phyloP scores from a whole-genome alignment of 2,797 vertebrate genomes.

The Loriculus beryllinus region DNA sequence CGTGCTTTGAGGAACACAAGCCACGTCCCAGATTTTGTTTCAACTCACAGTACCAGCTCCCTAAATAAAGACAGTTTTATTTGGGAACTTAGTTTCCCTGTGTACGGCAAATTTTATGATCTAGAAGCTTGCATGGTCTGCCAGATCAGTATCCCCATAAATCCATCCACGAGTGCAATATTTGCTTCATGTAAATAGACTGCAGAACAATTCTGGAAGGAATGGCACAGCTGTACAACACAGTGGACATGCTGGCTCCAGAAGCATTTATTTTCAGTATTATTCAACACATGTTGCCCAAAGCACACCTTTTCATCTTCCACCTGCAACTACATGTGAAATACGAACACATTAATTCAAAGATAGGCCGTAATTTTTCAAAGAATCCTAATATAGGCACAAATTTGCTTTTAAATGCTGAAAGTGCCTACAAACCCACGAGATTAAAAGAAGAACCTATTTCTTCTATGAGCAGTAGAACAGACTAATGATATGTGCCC shows the following conservation, averaged over 20 bases:
- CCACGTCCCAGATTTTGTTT: not conserved
- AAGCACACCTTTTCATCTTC: not conserved
- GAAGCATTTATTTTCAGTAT: not conserved
- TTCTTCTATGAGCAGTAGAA: not conserved
- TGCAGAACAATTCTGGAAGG: not conserved
- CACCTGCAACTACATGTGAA: not conserved
- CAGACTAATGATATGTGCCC: fast-evolving
- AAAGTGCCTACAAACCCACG: not conserved
- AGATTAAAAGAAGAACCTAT: not conserved
- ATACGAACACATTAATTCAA: not conserved
- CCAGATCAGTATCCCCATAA: not conserved
- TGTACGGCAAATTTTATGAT: not conserved
- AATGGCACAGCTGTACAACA: fast-evolving
- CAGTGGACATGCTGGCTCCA: not conserved
- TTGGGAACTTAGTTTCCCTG: not conserved
- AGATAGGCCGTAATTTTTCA: not conserved
- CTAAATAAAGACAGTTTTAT: not conserved
- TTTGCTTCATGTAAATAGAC: not conserved
- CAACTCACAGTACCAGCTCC: not conserved
- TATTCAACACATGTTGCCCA: not conserved
- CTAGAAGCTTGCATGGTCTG: not conserved
- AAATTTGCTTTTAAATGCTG: not conserved
- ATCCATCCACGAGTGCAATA: not conserved
- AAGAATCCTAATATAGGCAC: not conserved
- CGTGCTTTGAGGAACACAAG: not conserved